Percentiles rank a stretch among this genome's conserved stretches.
Evolutionary conservation across 2,888 invertebrate species (phyloP).

Genomic region (Pollenia amentaria): DNA sequence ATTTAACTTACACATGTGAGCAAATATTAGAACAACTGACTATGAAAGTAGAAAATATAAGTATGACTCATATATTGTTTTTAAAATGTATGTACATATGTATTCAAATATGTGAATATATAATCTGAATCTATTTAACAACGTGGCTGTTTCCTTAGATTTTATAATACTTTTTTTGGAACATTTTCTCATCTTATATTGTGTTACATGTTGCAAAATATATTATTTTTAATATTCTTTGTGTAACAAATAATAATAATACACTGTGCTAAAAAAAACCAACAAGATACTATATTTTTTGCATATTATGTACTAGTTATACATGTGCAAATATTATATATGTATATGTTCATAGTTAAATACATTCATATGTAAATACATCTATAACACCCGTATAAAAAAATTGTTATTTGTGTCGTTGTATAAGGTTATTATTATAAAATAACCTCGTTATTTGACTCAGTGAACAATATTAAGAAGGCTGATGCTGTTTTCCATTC

Average conservation of each 20-base stretch:
- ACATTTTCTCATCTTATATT: conserved; percentile 4
- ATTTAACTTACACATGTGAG: neutral
- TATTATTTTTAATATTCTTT: neutral
- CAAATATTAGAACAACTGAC: neutral
- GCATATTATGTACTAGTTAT: neutral
- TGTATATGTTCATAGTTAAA: neutral
- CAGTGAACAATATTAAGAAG: conserved; percentile 59
- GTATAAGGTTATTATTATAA: conserved; percentile 35
- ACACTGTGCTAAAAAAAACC: neutral
- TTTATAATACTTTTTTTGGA: conserved; percentile 10
- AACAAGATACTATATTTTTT: neutral
- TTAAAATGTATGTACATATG: neutral
- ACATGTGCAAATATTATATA: neutral
- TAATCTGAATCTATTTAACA: conserved; percentile 41
- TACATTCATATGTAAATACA: neutral
- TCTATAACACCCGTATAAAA: neutral
- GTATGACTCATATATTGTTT: conserved; percentile 29
- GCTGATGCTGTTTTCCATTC: conserved; percentile 44
- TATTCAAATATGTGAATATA: too few relatives aligned
- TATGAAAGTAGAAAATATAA: neutral
- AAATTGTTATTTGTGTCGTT: neutral
- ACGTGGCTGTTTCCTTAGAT: conserved; percentile 50
- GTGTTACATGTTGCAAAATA: conserved; percentile 19
- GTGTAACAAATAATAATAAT: conserved; percentile 5
- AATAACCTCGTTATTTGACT: conserved; percentile 68